Evolutionary conservation across 1,140 invertebrate species (phyloP).

Genomic region (Drosophila bocki): DNA sequence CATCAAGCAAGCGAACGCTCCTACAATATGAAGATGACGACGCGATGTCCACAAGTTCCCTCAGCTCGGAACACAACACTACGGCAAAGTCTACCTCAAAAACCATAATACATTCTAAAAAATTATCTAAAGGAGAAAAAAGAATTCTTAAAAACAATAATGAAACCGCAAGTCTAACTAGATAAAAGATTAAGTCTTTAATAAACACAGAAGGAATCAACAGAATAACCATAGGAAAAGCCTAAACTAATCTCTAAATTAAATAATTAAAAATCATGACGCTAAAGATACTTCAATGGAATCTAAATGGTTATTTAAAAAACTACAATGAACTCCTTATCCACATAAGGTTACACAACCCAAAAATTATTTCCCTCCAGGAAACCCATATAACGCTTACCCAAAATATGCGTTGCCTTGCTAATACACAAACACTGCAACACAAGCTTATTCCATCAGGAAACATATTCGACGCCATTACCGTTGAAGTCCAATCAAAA

Average conservation of each 20-base stretch:
- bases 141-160: background rate
- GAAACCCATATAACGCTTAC: background rate
- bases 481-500: background rate
- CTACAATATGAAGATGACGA: background rate
- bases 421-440: background rate
- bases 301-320: background rate
- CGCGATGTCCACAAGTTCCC: background rate
- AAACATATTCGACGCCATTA: background rate
- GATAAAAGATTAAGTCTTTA: background rate
- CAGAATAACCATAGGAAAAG: background rate
- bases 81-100: background rate
- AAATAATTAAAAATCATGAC: background rate
- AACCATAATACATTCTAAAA: background rate
- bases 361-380: background rate
- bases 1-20: too few species aligned
- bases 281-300: background rate
- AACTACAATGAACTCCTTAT: background rate
- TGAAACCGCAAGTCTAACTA: background rate
- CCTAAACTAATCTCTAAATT: background rate
- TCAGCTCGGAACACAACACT: background rate
- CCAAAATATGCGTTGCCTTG: background rate
- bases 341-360: background rate
- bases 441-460: background rate
- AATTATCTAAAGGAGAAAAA: background rate
- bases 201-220: background rate